Base-by-base conservation (phyloP, 2,888 invertebrate genomes). In the Nomada ruficornis region DNA sequence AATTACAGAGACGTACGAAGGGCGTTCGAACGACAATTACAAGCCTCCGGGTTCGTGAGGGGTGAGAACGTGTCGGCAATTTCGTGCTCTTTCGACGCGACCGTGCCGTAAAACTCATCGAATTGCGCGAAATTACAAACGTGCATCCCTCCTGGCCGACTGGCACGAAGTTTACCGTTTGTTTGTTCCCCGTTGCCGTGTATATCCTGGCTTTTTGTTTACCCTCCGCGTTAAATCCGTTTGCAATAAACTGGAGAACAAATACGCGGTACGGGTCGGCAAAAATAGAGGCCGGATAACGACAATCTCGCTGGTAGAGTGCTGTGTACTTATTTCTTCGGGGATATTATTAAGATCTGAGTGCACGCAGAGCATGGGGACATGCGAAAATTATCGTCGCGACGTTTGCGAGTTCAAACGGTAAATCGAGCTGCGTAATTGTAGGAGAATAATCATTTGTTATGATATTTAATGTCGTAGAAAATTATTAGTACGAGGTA, bases 101-200 rank as follows among this genome's bases (percentile, higher is more conserved):
- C 55, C 18, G 64, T 59, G 18, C 55, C 44, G 26, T 83, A 83
- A 83, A 83, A 83, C 82, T 73, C 63, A 82, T 65, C 47, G 75
- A 75, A 69, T 64, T 47, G 75, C 69, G 55, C 68, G 78, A 82
- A 78, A 82, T 78, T 83, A 83, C 83, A 82, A 82, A 76, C 78
- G 77, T 54, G 68, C 55, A 54, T 18, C 44, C 2, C 62, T 20
- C 54, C 55, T n/a, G 20, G 15, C 44, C 10, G n/a, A 47, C 13
- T 55, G 26, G 44, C 15, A 71, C 59, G 57, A 77, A 81, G 64
- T 71, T 74, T 67, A 2, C 29, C 70, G 11, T 54, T n/a, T 70
- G 77, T 81, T 77, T 80, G 77, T 80, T 63, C 42, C 15, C 36
- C 63, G 63, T 47, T 36, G 26, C 47, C 70, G 73, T 74, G 52